Conservation (phyloP, 23 tunicate genomes). For the Halocynthia roretzi region DNA sequence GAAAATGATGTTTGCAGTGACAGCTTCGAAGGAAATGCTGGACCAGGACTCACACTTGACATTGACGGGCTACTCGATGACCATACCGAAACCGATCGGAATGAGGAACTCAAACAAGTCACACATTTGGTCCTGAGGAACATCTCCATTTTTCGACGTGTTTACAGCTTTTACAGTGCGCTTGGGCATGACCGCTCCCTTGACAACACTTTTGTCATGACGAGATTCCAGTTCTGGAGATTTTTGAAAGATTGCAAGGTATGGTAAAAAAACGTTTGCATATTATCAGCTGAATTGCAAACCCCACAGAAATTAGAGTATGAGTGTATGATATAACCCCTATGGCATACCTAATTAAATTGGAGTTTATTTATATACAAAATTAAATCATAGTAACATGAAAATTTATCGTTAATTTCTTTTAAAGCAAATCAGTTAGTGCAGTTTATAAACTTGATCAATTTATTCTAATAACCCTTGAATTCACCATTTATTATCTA, state of each 20-base stretch:
- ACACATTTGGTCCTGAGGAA: constrained; percentile 63
- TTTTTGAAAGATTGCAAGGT: constrained; percentile 84
- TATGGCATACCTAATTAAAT: too few species aligned
- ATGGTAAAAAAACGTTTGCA: background rate
- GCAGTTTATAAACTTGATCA: background rate
- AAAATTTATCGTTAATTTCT: too few species aligned
- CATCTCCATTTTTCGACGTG: constrained; percentile 61
- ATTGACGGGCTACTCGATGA: constrained; percentile 67
- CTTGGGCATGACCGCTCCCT: constrained; percentile 87
- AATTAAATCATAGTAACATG: background rate
- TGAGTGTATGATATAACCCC: too few species aligned
- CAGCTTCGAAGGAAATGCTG: constrained; percentile 20
- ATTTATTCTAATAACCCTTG: background rate
- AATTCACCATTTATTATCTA: background rate
- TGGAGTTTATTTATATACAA: background rate
- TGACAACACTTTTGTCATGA: constrained; percentile 96
- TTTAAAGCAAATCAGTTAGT: background rate
- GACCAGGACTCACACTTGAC: constrained; percentile 63
- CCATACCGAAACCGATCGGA: constrained; percentile 42
- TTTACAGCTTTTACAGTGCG: constrained; percentile 94
- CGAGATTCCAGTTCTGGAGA: constrained; percentile 91
- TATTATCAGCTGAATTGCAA: background rate
- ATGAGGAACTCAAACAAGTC: constrained; percentile 65
- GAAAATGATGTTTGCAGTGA: constrained; percentile 31
- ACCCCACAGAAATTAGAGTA: background rate